These are phyloP conservation scores for Bellardia bayeri DNA, from an alignment of 2,888 invertebrate species.

Conservation along the genomic window DNA sequence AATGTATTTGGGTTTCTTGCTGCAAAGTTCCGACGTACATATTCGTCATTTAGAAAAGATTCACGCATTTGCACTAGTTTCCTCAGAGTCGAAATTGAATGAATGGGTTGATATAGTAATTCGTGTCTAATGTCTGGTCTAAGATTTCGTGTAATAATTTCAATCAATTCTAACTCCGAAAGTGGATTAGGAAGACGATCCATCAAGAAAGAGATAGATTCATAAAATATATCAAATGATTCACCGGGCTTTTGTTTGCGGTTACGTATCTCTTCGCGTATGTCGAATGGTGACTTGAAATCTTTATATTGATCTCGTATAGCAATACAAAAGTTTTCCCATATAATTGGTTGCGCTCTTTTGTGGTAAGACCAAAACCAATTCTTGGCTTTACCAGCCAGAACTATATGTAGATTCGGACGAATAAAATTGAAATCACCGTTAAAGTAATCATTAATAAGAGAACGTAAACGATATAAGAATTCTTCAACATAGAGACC, in stretches of 20 bases:
- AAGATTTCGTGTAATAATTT: conserved; percentile 47
- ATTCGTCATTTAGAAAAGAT: conserved; percentile 31
- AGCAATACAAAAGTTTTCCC: too few relatives aligned
- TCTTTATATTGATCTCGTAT: too few relatives aligned
- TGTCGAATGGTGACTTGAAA: too few relatives aligned
- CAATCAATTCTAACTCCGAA: conserved; percentile 13
- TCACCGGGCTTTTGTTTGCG: conserved; percentile 52
- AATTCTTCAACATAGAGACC: too few relatives aligned
- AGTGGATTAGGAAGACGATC: conserved; percentile 14
- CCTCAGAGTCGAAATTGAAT: conserved; percentile 30
- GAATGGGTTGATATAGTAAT: conserved; percentile 22
- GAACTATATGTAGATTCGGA: too few relatives aligned
- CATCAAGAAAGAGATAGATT: conserved; percentile 19
- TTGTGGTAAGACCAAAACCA: too few relatives aligned
- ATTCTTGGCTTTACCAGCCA: too few relatives aligned
- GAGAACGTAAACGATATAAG: too few relatives aligned
- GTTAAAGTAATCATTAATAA: too few relatives aligned
- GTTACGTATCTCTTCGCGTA: conserved; percentile 56
- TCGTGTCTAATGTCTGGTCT: conserved; percentile 49
- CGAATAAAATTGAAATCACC: too few relatives aligned
- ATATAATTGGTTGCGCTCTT: too few relatives aligned
- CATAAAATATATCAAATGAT: conserved; percentile 38
- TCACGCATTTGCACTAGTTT: conserved; percentile 52
- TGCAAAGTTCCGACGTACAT: conserved; percentile 11
- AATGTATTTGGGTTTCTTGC: not conserved